phyloP scores from a whole-genome alignment of 2,888 invertebrate species.

The Standfussiana lucernea region DNA sequence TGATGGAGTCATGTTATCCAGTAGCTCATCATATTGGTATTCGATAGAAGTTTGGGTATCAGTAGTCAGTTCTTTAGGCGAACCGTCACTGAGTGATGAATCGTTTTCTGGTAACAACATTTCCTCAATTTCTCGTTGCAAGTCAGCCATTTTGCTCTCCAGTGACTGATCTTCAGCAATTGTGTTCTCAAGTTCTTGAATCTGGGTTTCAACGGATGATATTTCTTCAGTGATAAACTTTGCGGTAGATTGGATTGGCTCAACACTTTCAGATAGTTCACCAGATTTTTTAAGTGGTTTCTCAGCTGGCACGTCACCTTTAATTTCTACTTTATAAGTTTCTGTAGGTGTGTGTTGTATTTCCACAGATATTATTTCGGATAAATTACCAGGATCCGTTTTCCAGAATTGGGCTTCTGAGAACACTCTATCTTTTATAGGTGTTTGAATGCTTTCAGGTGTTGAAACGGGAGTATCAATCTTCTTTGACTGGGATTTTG shows the following conservation, averaged over 20 bases:
- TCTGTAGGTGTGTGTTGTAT: conserved; percentile 64
- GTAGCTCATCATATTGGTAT: conserved; percentile 79
- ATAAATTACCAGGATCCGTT: conserved; percentile 77
- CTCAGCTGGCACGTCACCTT: conserved; percentile 31
- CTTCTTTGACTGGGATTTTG: conserved; percentile 58
- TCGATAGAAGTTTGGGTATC: conserved; percentile 80
- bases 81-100: conserved; percentile 82
- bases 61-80: conserved; percentile 79
- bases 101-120: conserved; percentile 87
- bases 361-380: conserved; percentile 79
- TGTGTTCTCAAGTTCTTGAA: conserved; percentile 66
- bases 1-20: conserved; percentile 81
- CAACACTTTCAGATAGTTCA: conserved; percentile 35
- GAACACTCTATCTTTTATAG: conserved; percentile 85
- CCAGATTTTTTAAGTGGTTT: conserved; percentile 18
- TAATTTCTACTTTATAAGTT: conserved; percentile 53
- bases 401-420: conserved; percentile 88
- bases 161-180: conserved; percentile 84
- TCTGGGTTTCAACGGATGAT: conserved; percentile 62
- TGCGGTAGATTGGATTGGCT: conserved; percentile 40
- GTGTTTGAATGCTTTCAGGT: conserved; percentile 85
- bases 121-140: conserved; percentile 89
- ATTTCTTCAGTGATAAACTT: conserved; percentile 69
- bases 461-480: conserved; percentile 78
- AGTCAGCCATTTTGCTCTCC: conserved; percentile 88